These are phyloP conservation scores for Prorops nasuta DNA, from an alignment of 1,140 invertebrate species.

Conservation along the genomic window DNA sequence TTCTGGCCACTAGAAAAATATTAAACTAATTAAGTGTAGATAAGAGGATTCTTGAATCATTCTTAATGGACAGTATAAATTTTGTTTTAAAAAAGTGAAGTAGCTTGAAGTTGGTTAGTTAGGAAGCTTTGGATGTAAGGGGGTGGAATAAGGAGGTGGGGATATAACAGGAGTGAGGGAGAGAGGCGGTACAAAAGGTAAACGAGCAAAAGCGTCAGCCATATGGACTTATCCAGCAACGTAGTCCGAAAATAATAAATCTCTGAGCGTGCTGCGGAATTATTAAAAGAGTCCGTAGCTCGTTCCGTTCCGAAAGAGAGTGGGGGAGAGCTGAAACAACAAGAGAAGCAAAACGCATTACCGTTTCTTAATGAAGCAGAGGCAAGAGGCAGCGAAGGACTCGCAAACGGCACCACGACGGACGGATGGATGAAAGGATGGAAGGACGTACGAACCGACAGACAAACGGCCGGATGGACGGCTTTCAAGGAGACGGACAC, in stretches of 20 bases:
- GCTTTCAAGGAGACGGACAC: conserved; percentile 27
- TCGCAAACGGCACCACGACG: conserved; percentile 12
- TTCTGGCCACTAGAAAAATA: no score
- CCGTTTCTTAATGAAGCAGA: conserved; percentile 57
- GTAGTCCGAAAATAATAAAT: conserved; percentile 58
- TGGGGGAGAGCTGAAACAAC: conserved; percentile 24
- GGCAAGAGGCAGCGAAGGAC: conserved; percentile 35
- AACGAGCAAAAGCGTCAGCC: conserved; percentile 25
- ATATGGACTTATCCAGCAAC: conserved; percentile 47
- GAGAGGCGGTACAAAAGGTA: conserved; percentile 6
- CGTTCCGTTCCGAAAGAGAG: conserved; percentile 27
- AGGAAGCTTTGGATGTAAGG: no score
- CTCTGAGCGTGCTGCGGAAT: conserved; percentile 48
- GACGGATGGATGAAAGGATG: conserved; percentile 18
- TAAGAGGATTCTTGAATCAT: no score
- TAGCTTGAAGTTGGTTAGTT: no score
- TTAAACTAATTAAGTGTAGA: no score
- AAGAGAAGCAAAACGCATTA: conserved; percentile 56
- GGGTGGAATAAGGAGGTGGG: no score
- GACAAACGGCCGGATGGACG: conserved; percentile 21
- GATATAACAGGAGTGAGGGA: conserved; percentile 6
- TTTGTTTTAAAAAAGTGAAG: conserved; percentile 1
- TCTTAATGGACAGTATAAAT: no score
- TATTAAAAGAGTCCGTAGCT: conserved; percentile 53
- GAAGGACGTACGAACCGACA: conserved; percentile 14